Conservation (phyloP, 2,888 invertebrate genomes). For the Cryptosula pallasiana region DNA sequence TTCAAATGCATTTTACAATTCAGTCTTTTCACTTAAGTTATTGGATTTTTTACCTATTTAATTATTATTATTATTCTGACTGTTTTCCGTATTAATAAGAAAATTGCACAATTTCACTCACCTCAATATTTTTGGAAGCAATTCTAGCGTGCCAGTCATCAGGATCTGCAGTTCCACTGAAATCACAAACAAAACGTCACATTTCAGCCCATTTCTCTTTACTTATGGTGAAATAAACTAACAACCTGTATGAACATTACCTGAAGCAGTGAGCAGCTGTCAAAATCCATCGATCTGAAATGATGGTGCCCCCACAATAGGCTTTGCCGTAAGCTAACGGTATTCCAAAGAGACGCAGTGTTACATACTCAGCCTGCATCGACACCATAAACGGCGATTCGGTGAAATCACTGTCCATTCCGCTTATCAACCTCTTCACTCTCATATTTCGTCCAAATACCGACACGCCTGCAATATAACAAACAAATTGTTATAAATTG, state of each 20-base stretch:
- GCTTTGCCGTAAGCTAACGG: not conserved
- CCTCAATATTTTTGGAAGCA: not conserved
- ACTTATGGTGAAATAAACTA: not conserved
- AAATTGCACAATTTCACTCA: too few species aligned
- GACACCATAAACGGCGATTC: not conserved
- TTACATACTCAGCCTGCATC: not conserved
- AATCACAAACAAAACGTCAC: not conserved
- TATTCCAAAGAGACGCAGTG: not conserved
- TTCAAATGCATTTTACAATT: too few species aligned
- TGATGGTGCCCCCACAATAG: not conserved
- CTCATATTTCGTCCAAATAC: not conserved
- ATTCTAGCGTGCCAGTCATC: not conserved
- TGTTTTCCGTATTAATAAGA: too few species aligned
- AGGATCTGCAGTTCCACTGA: not conserved
- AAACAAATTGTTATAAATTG: too few species aligned
- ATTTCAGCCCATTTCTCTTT: not conserved
- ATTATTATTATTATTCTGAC: too few species aligned
- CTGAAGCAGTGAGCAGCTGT: not conserved
- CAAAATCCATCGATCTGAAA: not conserved
- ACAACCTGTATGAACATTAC: not conserved
- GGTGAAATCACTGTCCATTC: not conserved
- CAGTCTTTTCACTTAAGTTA: too few species aligned
- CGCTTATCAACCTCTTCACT: not conserved
- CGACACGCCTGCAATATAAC: not conserved
- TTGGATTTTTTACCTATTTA: too few species aligned